Base-by-base conservation (phyloP, 1,140 invertebrate species). In the Drosophila virilis region DNA sequence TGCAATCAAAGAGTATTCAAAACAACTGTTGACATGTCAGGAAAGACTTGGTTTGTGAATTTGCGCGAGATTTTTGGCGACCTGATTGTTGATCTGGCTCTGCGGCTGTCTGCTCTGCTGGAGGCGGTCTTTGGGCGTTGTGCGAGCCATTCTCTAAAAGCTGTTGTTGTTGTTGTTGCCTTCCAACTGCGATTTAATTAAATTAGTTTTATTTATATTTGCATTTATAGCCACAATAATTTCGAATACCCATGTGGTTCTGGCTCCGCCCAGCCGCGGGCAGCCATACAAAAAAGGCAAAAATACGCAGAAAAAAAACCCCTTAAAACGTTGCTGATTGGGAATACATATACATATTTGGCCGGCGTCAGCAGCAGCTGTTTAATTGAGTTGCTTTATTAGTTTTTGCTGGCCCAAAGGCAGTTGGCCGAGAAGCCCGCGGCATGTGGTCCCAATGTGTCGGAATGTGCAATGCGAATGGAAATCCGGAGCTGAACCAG, bases 331-430 rank as follows among this genome's bases (percentile, higher is more conserved):
- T 54, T 61, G 59, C 59, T 61, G 54, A 78, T 78, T 78, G 72
- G 60, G 61, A 72, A 59, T 70, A 68, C 71, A 28, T 28, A 22
- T 22, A 28, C 3, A 28, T 28, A 28, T 76, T 76, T 76, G 40
- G 68, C 33, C 67, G 46, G 42, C 52, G 15, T 33, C 42, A 22
- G 50, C 68, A 40, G 64, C 83, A 78, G 76, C 68, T 69, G 58
- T 40, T 78, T 90, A 90, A 89, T 82, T 89, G 77, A 82, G 80
- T 78, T 79, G 80, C 55, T 71, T 82, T 90, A 80, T 84, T 89
- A 84, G 77, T 84, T 84, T 70, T 67, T 40, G 35, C 17, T 55
- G 13, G 22, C 57, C 55, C 28, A 60, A 35, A 46, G 6, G 17
- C 12, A 28, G 59, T 40, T 28, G 48, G 45, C 35, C 58, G 10